These are phyloP conservation scores for Grantiella picta DNA, from an alignment of 2,113 vertebrate genomes.

Conservation along the genomic window DNA sequence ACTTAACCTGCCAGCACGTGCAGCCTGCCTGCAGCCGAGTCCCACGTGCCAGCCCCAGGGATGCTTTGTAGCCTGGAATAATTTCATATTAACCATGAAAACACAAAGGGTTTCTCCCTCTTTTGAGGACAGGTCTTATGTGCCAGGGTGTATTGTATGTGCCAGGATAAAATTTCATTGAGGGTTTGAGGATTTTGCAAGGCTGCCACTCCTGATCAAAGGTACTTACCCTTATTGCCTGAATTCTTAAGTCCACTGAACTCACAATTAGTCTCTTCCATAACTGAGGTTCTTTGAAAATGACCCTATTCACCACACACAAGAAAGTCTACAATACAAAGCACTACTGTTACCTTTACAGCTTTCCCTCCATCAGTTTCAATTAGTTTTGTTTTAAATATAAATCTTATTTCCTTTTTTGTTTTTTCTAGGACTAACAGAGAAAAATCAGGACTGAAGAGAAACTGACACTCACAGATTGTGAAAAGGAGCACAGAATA, in stretches of 20 bases:
- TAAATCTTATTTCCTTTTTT: not conserved
- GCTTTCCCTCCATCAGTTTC: not conserved
- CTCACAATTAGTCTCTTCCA: not conserved
- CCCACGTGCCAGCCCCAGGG: not conserved
- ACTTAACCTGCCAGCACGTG: not conserved
- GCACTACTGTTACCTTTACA: not conserved
- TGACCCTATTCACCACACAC: not conserved
- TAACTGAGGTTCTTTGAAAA: not conserved
- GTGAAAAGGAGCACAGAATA: not conserved
- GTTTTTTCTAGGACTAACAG: not conserved
- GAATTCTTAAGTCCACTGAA: not conserved
- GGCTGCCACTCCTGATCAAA: not conserved
- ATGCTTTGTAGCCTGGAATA: not conserved
- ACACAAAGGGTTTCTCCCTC: not conserved
- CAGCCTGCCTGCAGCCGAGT: accelerated
- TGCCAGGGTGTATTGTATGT: not conserved
- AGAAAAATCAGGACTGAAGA: not conserved
- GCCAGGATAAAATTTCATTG: not conserved
- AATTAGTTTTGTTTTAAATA: not conserved
- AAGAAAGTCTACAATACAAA: not conserved
- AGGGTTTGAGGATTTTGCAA: not conserved
- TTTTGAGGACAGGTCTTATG: not conserved
- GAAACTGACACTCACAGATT: not conserved
- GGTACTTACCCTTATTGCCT: not conserved
- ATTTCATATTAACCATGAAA: not conserved